Base-by-base conservation (phyloP, 2,113 vertebrate genomes). In the Peucedramus taeniatus region DNA sequence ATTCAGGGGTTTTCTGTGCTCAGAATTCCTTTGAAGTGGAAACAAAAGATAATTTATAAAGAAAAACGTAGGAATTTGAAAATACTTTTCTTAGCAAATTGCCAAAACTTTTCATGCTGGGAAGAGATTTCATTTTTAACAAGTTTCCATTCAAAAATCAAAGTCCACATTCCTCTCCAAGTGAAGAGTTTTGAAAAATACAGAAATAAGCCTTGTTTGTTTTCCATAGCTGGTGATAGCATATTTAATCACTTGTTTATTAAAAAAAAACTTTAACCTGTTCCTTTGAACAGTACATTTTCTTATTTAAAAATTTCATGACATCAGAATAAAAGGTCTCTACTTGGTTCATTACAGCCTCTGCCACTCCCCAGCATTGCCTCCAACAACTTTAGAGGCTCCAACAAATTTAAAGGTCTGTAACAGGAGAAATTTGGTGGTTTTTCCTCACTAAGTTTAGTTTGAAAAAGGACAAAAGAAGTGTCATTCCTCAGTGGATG, bases 1-100 rank as follows among this genome's bases (percentile, higher is more conserved):
- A 83, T 35, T 50, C 27, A 59, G 50, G 56, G 53, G 57, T 93
- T 80, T 88, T 80, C 70, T 80, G 31, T 57, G 53, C 57, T 92
- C 59, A 59, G 30, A 86, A 81, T 70, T 93, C 80, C 64, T 95
- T 90, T 94, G 76, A 93, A 86, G 86, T 83, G 88, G 66, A 83
- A 92, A 88, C 86, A 92, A 90, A 92, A 96, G 80, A 89, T 63
- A 92, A 92, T 93, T 96, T 49, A 83, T 54, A 86, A 96, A 94
- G 80, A 92, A 95, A 96, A 96, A 92, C 47, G 33, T 31, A 39
- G 54, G 83, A 91, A 75, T 81, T 86, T 54, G 56, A 89, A 94
- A 94, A 89, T 83, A 92, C 64, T 95, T 94, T 63, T 74, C 54
- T 92, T 92, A 90, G 93, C 90, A 92, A 90, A 89, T 74, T 89